Conservation (phyloP, 2,888 invertebrate genomes). For the Mimachlamys varia region DNA sequence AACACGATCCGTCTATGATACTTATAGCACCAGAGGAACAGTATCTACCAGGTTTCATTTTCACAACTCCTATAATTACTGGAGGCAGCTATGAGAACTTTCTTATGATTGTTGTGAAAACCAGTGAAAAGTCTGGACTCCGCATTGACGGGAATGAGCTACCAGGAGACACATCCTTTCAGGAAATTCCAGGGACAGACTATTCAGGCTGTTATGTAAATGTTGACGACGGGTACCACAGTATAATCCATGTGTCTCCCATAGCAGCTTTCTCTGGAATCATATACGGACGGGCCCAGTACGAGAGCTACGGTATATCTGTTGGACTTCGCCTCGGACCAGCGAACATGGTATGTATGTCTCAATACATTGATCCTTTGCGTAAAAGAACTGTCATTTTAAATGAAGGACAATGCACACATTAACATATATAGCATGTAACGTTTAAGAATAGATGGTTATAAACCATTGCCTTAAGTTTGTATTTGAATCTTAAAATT, state of each 20-base stretch:
- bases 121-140: conserved; percentile 50
- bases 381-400: no score
- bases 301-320: conserved; percentile 69
- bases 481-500: no score
- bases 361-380: no score
- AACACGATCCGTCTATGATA: conserved; percentile 71
- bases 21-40: conserved; percentile 68
- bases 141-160: conserved; percentile 48
- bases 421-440: no score
- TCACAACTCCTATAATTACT: conserved; percentile 65
- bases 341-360: conserved; percentile 57
- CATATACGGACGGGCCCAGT: conserved; percentile 67
- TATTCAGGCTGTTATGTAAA: conserved; percentile 56
- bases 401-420: no score
- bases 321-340: conserved; percentile 65
- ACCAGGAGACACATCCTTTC: conserved; percentile 43
- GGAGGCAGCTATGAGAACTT: conserved; percentile 57
- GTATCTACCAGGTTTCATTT: conserved; percentile 64
- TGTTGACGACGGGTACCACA: conserved; percentile 59
- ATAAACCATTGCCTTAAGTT: no score
- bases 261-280: conserved; percentile 64
- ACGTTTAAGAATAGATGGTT: no score
- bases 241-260: conserved; percentile 59
- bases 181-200: conserved; percentile 51
- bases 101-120: conserved; percentile 58